Percentiles rank a stretch among this genome's conserved stretches.
Evolutionary conservation across 1,140 invertebrate species (phyloP).

Genomic region (Scylla paramamosain): DNA sequence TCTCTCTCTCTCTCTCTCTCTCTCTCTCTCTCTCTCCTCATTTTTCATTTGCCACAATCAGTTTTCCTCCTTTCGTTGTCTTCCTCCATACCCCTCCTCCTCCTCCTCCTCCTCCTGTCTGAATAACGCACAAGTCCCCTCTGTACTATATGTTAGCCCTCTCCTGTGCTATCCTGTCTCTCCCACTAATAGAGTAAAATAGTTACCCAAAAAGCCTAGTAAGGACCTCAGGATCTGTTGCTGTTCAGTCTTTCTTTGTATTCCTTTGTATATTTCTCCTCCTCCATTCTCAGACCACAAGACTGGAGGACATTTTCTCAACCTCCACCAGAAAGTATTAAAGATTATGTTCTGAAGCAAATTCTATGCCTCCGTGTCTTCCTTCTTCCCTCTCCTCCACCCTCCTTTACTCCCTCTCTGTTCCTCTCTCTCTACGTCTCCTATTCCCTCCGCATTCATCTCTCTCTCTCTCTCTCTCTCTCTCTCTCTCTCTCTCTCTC

Average conservation of each 20-base stretch:
- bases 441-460: not conserved
- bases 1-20: too few relatives aligned
- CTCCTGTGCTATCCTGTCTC: too few relatives aligned
- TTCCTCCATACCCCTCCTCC: not conserved
- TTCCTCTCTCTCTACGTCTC: not conserved
- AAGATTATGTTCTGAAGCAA: not conserved
- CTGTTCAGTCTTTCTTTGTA: too few relatives aligned
- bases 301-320: not conserved
- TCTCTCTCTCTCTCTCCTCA: too few relatives aligned
- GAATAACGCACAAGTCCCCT: too few relatives aligned
- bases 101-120: too few relatives aligned
- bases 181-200: too few relatives aligned
- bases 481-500: conserved; percentile 8
- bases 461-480: not conserved
- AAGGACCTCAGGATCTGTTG: too few relatives aligned
- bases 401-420: not conserved
- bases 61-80: not conserved
- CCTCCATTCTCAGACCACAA: not conserved
- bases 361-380: not conserved
- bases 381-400: not conserved
- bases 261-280: too few relatives aligned
- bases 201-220: too few relatives aligned
- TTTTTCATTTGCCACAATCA: too few relatives aligned
- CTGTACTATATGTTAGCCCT: too few relatives aligned
- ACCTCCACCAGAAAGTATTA: not conserved